Evolutionary conservation across 2,113 vertebrate species (phyloP), one percentile per base, ranked within the genome.

Genomic region (Scomber japonicus): DNA sequence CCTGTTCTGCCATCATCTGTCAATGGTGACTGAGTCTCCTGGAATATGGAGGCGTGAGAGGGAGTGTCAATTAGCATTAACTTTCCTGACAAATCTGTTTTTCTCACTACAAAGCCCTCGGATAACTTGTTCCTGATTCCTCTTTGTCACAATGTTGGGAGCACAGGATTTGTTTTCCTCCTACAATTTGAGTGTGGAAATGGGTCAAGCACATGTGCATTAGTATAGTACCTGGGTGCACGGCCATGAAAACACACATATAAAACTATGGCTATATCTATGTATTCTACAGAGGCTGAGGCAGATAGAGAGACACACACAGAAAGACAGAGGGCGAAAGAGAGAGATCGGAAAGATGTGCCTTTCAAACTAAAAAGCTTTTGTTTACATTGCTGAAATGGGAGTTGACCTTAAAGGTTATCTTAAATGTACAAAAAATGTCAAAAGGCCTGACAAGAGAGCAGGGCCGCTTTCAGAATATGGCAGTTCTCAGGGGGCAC

Each of bases 1-100:
- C 88, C 93, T 94, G 96, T 94, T 93, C 94, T 94, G 94, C 95
- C 96, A 96, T 97, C 96, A 97, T 98, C 97, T 93, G 95, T 97
- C 96, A 96, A 89, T 89, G 92, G 92, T 92, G 94, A 95, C 94
- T 94, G 89, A 91, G 92, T 91, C 95, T 93, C 94, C 93, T 94
- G 95, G 94, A 97, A 97, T 81, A 97, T 92, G 91, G 95, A 96
- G 91, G 92, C 54, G 91, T 86, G 94, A 96, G 95, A 94, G 91
- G 93, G 94, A 94, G 94, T 96, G 96, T 95, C 96, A 97, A 95
- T 97, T 96, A 96, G 93, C 87, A 95, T 95, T 95, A 93, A 89
- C 89, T 91, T 90, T 93, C 79, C 92, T 94, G 81, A 73, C 91
- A 93, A 95, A 94, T 86, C 93, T 87, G 85, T 91, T 94, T 91